Base-by-base conservation (phyloP, 2,888 invertebrate genomes). In the Amblyjoppa proteus region DNA sequence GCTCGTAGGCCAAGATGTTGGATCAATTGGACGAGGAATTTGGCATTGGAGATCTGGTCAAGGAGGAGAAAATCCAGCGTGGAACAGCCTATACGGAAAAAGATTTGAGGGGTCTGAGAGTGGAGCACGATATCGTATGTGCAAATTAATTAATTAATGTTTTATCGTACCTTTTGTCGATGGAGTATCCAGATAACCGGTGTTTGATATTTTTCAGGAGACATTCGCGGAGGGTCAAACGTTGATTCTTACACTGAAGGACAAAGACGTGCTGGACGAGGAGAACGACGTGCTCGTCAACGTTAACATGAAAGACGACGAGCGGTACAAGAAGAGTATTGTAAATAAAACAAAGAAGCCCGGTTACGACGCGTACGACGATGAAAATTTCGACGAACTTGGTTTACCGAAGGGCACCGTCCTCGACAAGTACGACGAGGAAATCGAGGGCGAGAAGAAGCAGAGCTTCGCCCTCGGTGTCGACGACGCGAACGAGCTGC, bases 1-100 rank as follows among this genome's bases (percentile, higher is more conserved):
- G 89, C 89, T 90, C 7, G 4, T 92, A 97, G 98, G 99, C 98
- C 31, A 98, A 98, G 93, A 96, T 98, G 95, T 94, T 99, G 91
- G 98, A 99, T 94, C 98, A 99, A 94, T 96, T 99, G 95, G 99
- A 99, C 94, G 97, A 96, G 88, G 98, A 98, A 93, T 99, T 99
- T 95, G 99, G 99, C 45, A 96, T 99, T 85, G 96, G 96, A 16
- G 97, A 97, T 90, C 95, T 99, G 70, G 96, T 99, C n/a, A 97
- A 97, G 87, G 96, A 97, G 89, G 96, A 96, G 87, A 94, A 95
- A 73, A 95, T 94, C 84, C 95, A 96, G 73, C 95, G 96, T 38
- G 94, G 93, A 64, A 94, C 94, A 71, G 95, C 96, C 5, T 99
- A 99, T 94, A 95, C 96, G 0, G 95, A 96, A 70, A 95, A 95